Base-by-base conservation (phyloP, 2,113 vertebrate species). In the Apteryx mantelli region DNA sequence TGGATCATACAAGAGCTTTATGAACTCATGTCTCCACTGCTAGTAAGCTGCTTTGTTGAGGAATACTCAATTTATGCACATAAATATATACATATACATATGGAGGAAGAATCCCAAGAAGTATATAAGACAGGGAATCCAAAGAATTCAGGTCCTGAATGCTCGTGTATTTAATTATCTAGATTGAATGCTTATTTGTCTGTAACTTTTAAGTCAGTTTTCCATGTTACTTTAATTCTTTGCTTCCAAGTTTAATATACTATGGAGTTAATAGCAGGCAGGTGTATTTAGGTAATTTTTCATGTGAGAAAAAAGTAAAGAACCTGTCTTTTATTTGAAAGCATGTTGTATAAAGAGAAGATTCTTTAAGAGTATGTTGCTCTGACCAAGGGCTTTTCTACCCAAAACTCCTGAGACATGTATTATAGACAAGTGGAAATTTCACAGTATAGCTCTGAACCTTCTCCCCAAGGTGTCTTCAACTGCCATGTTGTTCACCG, bases 401-500 rank as follows among this genome's bases (percentile, higher is more conserved):
- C 22, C 40, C n/a, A 38, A 30, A 20, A 88, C 55, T 95, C 48
- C 79, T 81, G 55, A 88, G 79, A 53, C 60, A 44, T 0, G 0
- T 88, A 21, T 78, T 97, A 60, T 28, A 91, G 75, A 83, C 0
- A 0, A 88, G 79, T 89, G 73, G 71, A 91, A 93, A 91, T 91
- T 92, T 66, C 60, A 63, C 73, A 75, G 50, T 70, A 14, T 80
- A 61, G 48, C 77, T 88, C 38, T 86, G 87, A 89, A 85, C 71
- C 80, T 92, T 93, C 79, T 91, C 79, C 63, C 81, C 75, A 89
- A 68, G 70, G 93, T 77, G 71, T 89, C 97, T 85, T 96, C 38
- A 44, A 92, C 87, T 93, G 71, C 82, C 68, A 19, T 36, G 60
- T 88, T 93, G 91, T 88, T 82, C 85, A 71, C 91, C 93, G 71